A percentile compares a stretch with the other conserved stretches of the same genome.
Conservation (phyloP, 2,113 vertebrate species). For the Protobothrops mucrosquamatus region DNA sequence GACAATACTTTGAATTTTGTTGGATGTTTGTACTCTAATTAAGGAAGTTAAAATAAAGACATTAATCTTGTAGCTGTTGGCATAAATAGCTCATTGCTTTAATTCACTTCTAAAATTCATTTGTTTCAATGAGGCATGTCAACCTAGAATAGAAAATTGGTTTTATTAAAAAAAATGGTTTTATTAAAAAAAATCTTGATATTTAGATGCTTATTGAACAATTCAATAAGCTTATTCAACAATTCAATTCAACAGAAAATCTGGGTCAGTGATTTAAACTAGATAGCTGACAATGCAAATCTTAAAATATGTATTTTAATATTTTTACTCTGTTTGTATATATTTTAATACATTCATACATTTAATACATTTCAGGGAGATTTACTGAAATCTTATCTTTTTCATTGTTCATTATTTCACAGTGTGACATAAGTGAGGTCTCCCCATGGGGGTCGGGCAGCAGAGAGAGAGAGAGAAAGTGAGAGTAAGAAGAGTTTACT, state of each 20-base stretch:
- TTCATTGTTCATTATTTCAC: slow-evolving; percentile 42
- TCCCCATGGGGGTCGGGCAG: slow-evolving; percentile 39
- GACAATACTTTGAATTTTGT: neutral
- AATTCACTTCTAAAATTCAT: neutral
- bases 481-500: slow-evolving; percentile 21
- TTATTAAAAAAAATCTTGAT: slow-evolving; percentile 14
- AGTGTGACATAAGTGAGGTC: slow-evolving; percentile 49
- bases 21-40: neutral
- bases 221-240: slow-evolving; percentile 15
- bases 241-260: neutral
- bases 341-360: slow-evolving; percentile 12
- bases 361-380: slow-evolving; percentile 49
- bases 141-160: neutral
- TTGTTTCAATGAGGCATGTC: neutral
- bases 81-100: neutral
- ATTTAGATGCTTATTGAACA: slow-evolving; percentile 40
- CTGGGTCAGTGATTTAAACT: slow-evolving; percentile 33
- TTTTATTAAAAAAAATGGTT: slow-evolving; percentile 28
- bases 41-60: neutral
- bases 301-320: slow-evolving; percentile 33
- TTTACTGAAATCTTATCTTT: slow-evolving; percentile 49
- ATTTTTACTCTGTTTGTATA: slow-evolving; percentile 2
- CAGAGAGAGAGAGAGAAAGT: slow-evolving; percentile 18
- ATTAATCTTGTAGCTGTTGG: neutral
- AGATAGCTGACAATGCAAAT: slow-evolving; percentile 14